A percentile compares a stretch with the other conserved stretches of the same genome.
Evolutionary conservation across 2,113 vertebrate species (phyloP).

Genomic region (Epinephelus cyanopodus): DNA sequence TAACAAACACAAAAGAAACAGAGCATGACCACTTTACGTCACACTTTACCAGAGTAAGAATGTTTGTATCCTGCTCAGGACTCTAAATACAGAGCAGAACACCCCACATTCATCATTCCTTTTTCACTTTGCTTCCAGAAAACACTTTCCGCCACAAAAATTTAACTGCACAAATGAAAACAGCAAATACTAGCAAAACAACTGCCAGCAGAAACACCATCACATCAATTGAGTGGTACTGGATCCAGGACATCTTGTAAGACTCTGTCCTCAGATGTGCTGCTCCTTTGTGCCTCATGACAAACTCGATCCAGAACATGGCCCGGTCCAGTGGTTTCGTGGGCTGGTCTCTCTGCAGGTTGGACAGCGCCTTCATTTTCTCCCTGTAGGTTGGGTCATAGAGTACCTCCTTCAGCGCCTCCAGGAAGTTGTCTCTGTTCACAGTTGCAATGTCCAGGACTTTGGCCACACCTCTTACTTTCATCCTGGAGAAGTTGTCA

Average conservation of each 20-base stretch:
- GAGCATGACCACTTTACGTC: no score
- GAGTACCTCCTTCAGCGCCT: conserved; percentile 67
- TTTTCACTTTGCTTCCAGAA: conserved; percentile 56
- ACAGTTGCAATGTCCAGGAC: conserved; percentile 67
- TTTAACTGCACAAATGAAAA: conserved; percentile 17
- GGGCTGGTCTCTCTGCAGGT: conserved; percentile 73
- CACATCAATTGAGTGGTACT: conserved; percentile 72
- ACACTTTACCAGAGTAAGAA: background rate
- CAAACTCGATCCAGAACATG: conserved; percentile 80
- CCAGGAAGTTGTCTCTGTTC: conserved; percentile 69
- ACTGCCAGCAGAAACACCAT: conserved; percentile 48
- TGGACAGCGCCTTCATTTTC: conserved; percentile 74
- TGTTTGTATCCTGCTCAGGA: background rate
- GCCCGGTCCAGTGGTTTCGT: conserved; percentile 70
- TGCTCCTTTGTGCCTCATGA: conserved; percentile 78
- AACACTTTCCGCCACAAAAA: conserved; percentile 51
- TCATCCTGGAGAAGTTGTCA: conserved; percentile 73
- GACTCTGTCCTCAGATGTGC: conserved; percentile 72
- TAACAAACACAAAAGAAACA: no score
- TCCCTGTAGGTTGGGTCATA: conserved; percentile 64
- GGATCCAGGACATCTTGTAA: conserved; percentile 70
- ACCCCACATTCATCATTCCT: no score
- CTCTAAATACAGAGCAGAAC: background rate
- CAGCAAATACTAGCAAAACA: background rate
- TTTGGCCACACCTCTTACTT: conserved; percentile 69